Evolutionary conservation across 1,140 invertebrate species (phyloP).

Genomic region (Zaprionus tsacasi): DNA sequence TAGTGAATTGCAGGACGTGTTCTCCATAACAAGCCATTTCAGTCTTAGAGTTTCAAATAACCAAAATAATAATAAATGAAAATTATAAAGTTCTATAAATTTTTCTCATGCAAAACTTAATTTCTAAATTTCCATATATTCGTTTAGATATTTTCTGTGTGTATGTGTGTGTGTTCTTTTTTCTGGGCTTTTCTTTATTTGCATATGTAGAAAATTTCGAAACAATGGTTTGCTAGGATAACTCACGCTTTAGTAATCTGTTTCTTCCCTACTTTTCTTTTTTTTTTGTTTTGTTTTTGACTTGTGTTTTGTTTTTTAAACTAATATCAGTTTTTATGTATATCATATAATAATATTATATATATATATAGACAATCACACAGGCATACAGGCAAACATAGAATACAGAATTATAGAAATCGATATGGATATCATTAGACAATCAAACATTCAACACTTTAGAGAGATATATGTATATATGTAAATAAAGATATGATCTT

Average conservation of each 20-base stretch:
- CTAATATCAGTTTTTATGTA: constrained; percentile 72
- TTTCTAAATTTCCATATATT: constrained; percentile 53
- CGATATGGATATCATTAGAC: constrained; percentile 40
- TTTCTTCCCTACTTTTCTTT: constrained; percentile 18
- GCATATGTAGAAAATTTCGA: constrained; percentile 67
- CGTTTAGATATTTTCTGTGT: constrained; percentile 26
- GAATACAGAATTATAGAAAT: constrained; percentile 39
- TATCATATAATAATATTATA: constrained; percentile 20
- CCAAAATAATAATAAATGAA: constrained; percentile 63
- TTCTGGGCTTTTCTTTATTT: constrained; percentile 60
- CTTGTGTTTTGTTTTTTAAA: constrained; percentile 43
- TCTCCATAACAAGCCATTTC: constrained; percentile 82
- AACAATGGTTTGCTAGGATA: constrained; percentile 79
- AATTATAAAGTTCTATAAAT: constrained; percentile 40
- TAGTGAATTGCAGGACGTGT: constrained; percentile 71
- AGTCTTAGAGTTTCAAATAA: constrained; percentile 83
- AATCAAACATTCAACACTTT: constrained; percentile 63
- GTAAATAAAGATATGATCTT: constrained; percentile 50
- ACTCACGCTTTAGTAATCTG: constrained; percentile 56
- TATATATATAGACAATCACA: constrained; percentile 72
- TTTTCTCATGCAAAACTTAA: constrained; percentile 58
- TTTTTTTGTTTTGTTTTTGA: constrained; percentile 30
- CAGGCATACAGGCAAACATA: constrained; percentile 71
- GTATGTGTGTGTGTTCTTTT: constrained; percentile 21
- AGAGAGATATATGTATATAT: constrained; percentile 35